Percentiles rank a stretch among this genome's conserved stretches.
phyloP scores from a whole-genome alignment of 2,113 vertebrate species.

The Syngnathus floridae region DNA sequence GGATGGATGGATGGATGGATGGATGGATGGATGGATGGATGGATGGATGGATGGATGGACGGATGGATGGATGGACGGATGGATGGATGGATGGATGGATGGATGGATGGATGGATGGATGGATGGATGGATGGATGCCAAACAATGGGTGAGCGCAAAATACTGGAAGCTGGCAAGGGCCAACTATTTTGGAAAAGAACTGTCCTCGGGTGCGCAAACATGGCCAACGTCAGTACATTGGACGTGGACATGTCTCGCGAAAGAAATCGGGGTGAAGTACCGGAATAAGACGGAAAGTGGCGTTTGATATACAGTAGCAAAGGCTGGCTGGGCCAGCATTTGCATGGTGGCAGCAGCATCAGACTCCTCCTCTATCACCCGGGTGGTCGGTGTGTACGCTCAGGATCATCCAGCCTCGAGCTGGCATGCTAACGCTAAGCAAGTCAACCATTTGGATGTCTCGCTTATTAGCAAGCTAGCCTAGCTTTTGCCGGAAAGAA shows the following conservation, averaged over 20 bases:
- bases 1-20: too few species aligned
- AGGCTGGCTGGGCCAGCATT: constrained; percentile 38
- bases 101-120: too few species aligned
- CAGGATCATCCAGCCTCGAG: constrained; percentile 23
- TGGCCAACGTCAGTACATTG: constrained; percentile 1
- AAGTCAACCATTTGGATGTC: constrained; percentile 12
- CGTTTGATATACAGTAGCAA: constrained; percentile 20
- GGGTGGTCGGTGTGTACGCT: constrained; percentile 39
- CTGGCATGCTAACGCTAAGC: constrained; percentile 38
- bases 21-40: too few species aligned
- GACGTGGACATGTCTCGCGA: not conserved
- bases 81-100: too few species aligned
- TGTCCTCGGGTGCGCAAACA: constrained; percentile 1
- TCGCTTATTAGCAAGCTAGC: constrained; percentile 32
- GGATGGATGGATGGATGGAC: too few species aligned
- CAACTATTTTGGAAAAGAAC: constrained; percentile 19
- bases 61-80: too few species aligned
- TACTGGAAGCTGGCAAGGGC: constrained; percentile 17
- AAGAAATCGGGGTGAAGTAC: not conserved
- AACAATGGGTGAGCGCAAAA: constrained; percentile 41
- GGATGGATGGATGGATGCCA: too few species aligned
- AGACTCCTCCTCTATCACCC: constrained; percentile 57
- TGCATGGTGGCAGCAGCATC: constrained; percentile 45
- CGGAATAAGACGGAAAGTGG: constrained; percentile 7
- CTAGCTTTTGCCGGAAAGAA: constrained; percentile 47